Evolutionary conservation across 2,113 vertebrate genomes (phyloP).

Genomic region (Geococcyx californianus): DNA sequence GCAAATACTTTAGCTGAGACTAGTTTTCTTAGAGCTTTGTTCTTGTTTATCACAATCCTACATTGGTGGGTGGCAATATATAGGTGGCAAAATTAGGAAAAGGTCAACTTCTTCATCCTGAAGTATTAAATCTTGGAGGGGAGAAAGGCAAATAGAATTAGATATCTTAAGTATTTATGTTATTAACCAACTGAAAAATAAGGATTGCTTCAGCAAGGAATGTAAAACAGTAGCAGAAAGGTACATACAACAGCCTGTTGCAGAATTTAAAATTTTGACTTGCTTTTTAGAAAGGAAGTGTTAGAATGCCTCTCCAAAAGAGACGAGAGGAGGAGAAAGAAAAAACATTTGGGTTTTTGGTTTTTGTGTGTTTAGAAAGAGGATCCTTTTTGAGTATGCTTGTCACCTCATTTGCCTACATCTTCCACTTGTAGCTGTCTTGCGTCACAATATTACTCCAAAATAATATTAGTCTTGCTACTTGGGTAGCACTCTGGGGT

Average conservation of each 20-base stretch:
- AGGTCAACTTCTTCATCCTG: not conserved
- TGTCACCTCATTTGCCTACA: not conserved
- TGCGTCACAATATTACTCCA: not conserved
- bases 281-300: not conserved
- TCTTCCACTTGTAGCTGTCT: not conserved
- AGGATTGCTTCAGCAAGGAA: not conserved
- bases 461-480: not conserved
- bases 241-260: not conserved
- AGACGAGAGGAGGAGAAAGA: too few species aligned
- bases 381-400: fast-evolving
- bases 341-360: too few species aligned
- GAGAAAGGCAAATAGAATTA: not conserved
- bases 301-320: not conserved
- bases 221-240: not conserved
- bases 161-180: not conserved
- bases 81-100: not conserved
- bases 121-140: not conserved
- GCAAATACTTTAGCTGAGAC: not conserved
- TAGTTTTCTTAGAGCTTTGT: not conserved
- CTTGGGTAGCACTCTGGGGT: not conserved
- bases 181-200: not conserved
- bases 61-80: not conserved
- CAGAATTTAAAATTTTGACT: not conserved
- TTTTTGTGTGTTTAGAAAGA: too few species aligned
- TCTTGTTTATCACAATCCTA: not conserved